Evolutionary conservation across 2,888 invertebrate species (phyloP).

Genomic region (Ceraclea dissimilis): DNA sequence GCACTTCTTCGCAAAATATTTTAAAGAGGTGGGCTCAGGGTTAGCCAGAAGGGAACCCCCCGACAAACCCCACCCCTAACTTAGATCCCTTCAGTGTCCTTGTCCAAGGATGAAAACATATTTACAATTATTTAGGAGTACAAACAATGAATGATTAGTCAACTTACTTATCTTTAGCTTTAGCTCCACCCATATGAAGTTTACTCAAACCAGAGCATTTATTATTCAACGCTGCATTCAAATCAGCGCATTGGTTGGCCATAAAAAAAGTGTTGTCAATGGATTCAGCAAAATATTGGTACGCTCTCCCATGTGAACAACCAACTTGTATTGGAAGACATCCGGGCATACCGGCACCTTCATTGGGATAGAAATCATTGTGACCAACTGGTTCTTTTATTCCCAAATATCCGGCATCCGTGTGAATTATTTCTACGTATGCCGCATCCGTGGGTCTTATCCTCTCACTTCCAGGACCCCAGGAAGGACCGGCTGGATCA

Average conservation of each 20-base stretch:
- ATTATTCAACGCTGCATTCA: constrained; percentile 13
- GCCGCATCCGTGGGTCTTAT: constrained; percentile 15
- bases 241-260: constrained; percentile 15
- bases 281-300: constrained; percentile 21
- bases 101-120: no score
- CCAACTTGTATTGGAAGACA: constrained; percentile 10
- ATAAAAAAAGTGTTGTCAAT: constrained; percentile 19
- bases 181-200: constrained; percentile 22
- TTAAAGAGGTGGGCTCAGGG: no score
- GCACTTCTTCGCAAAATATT: no score
- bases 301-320: constrained; percentile 22
- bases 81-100: no score
- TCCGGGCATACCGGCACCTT: constrained; percentile 17
- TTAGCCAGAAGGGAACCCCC: no score
- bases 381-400: constrained; percentile 16
- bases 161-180: constrained; percentile 18
- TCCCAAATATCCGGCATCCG: constrained; percentile 17
- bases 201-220: constrained; percentile 17
- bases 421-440: constrained; percentile 22
- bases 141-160: no score
- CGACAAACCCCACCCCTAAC: no score
- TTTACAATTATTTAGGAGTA: no score
- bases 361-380: constrained; percentile 22
- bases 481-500: constrained; percentile 21
- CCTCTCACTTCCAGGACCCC: constrained; percentile 16